phyloP scores from a whole-genome alignment of 2,797 vertebrate species.

The Sebastes itinus region DNA sequence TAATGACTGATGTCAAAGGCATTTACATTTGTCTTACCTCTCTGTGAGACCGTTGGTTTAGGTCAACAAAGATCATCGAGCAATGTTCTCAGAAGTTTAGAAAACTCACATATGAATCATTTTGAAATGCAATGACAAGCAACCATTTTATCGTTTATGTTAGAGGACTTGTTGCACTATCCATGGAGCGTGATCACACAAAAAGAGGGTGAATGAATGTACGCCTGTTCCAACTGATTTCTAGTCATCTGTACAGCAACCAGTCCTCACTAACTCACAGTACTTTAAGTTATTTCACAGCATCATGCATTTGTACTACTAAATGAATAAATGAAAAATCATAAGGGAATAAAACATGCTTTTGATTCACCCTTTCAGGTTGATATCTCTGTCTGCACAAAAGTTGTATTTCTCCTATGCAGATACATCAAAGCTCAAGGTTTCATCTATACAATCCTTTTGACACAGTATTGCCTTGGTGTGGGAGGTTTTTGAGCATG shows the following conservation, averaged over 20 bases:
- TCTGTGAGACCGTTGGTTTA: background rate
- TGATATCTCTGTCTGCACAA: background rate
- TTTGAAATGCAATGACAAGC: background rate
- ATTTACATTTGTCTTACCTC: background rate
- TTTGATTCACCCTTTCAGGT: background rate
- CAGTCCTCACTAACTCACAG: background rate
- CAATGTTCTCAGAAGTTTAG: background rate
- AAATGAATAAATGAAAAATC: background rate
- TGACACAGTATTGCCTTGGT: background rate
- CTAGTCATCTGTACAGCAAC: background rate
- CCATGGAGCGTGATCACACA: background rate
- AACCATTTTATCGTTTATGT: background rate
- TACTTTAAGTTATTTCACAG: background rate
- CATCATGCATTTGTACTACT: background rate
- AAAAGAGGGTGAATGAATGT: background rate
- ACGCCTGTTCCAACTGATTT: background rate
- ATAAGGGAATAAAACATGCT: background rate
- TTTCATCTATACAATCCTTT: slow-evolving; percentile 1
- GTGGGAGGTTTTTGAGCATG: background rate
- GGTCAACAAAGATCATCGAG: background rate
- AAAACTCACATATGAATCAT: background rate
- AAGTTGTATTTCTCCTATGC: background rate
- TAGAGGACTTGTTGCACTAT: background rate
- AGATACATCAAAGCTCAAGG: slow-evolving; percentile 5
- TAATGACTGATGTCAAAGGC: background rate